Base-by-base conservation (phyloP, 2,888 invertebrate species). In the Tetanocera ferruginea region DNA sequence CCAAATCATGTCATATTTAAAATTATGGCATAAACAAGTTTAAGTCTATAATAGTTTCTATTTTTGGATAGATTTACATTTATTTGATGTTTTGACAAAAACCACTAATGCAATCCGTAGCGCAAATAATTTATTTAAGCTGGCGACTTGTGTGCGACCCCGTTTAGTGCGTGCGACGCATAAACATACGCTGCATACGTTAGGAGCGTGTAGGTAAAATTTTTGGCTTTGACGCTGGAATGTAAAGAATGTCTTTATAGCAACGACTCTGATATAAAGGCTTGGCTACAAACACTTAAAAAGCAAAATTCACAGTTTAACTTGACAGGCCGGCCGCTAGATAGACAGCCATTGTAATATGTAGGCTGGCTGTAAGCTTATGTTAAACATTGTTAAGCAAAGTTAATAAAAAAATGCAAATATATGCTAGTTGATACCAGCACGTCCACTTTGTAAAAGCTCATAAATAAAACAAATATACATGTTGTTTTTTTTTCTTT, bases 121-220 rank as follows among this genome's bases (percentile, higher is more conserved):
- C 25, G 14, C 64, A 31, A 34, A 31, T 8, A 17, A 66, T 31
- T 66, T 66, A 66, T 37, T 28, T 31, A 66, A 31, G 25, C 51
- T 23, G 5, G 17, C 51, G 23, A 49, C 25, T 51, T 69, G 69
- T 49, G 60, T 60, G 73, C 28, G 62, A 49, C 49, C 60, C 62
- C 43, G 62, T 37, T 62, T 49, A 17, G 43, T 62, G 73, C 73
- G 73, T 73, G 73, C 49, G 25, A 28, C 43, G 73, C 73, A 62
- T 73, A 17, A 31, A 25, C 25, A 31, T n/a, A 31, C 14, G 57
- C 23, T n/a, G 34, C 17, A 25, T 8, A 14, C 9, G n/a, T n/a
- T n/a, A n/a, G n/a, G n/a, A n/a, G n/a, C n/a, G 69, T 25, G 25
- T 51, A 28, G 14, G 23, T 43, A 34, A 23, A 51, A 52, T 23